Evolutionary conservation across 1,140 invertebrate species (phyloP), one percentile per base, ranked within the genome.

Genomic region (Macrosteles quadrilineatus): DNA sequence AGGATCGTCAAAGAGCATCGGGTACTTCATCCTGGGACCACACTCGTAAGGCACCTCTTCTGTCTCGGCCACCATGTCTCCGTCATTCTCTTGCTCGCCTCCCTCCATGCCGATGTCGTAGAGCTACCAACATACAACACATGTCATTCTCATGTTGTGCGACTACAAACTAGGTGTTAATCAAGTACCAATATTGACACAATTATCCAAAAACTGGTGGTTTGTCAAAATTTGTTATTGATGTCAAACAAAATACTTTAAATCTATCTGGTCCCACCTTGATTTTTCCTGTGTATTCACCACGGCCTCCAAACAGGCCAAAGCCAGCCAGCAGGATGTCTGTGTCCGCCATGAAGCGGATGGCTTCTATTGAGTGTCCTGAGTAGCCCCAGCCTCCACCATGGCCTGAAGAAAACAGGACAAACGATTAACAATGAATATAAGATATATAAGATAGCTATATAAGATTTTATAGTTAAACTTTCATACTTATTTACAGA

Each of bases 351-450:
- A 93, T 93, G 77, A 98, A 97, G 55, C 95, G 83, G 71, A 97
- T 90, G 6, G 97, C 96, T 82, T 98, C 97, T 57, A 98, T 89
- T 12, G 94, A 97, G 79, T 98, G 94, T 0, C 92, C 94, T 1
- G 95, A 96, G 81, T 99, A 99, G 2, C 97, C 96, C 97, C 97
- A 99, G 6, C 96, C 96, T 64, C 96, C 96, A 30, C 97, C 97
- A 80, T 96, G 93, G 82, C 85, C 87, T 89, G 66, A 12, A 76
- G 64, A 23, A 62, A 43, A 14, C n/a, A n/a, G n/a, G n/a, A n/a
- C n/a, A n/a, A n/a, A n/a, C n/a, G n/a, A n/a, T n/a, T n/a, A n/a
- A n/a, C n/a, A n/a, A n/a, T n/a, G n/a, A n/a, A n/a, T n/a, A n/a
- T n/a, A n/a, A n/a, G n/a, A n/a, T n/a, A n/a, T n/a, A n/a, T n/a